phyloP scores from a whole-genome alignment of 2,888 invertebrate species.

The Tuta absoluta region DNA sequence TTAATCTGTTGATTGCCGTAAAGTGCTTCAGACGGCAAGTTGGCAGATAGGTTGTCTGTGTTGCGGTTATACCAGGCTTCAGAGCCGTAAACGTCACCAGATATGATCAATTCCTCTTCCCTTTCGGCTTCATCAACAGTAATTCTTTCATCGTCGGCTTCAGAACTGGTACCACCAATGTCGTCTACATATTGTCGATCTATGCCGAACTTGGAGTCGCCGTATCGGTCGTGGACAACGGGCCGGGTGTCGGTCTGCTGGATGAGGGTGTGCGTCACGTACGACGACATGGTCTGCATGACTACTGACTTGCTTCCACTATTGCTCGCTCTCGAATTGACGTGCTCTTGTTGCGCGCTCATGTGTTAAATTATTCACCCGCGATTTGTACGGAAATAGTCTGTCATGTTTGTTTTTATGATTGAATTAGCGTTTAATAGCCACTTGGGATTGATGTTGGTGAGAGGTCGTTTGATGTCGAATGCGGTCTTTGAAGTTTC shows the following conservation, averaged over 20 bases:
- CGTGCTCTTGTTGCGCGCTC: conserved; percentile 55
- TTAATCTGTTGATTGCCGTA: background rate
- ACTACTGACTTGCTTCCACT: conserved; percentile 46
- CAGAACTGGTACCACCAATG: conserved; percentile 26
- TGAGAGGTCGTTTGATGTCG: conserved; percentile 60
- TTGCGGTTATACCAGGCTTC: background rate
- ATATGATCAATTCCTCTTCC: conserved; percentile 56
- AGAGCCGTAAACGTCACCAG: conserved; percentile 39
- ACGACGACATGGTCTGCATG: conserved; percentile 71
- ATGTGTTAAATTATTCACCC: conserved; percentile 60
- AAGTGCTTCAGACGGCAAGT: background rate
- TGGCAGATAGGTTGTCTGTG: background rate
- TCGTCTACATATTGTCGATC: conserved; percentile 39
- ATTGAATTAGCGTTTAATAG: conserved; percentile 71
- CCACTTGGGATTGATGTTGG: conserved; percentile 54
- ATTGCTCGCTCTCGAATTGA: conserved; percentile 36
- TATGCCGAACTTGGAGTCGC: conserved; percentile 37
- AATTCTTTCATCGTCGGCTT: conserved; percentile 54
- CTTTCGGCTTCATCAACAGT: conserved; percentile 60
- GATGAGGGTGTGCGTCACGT: conserved; percentile 56
- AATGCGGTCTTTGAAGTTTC: conserved; percentile 61
- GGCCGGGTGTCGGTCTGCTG: conserved; percentile 51
- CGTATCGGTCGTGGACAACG: conserved; percentile 39
- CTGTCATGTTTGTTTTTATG: conserved; percentile 76
- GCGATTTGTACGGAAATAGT: conserved; percentile 63